phyloP scores from a whole-genome alignment of 2,113 vertebrate genomes.

The Onychorhynchus coronatus region DNA sequence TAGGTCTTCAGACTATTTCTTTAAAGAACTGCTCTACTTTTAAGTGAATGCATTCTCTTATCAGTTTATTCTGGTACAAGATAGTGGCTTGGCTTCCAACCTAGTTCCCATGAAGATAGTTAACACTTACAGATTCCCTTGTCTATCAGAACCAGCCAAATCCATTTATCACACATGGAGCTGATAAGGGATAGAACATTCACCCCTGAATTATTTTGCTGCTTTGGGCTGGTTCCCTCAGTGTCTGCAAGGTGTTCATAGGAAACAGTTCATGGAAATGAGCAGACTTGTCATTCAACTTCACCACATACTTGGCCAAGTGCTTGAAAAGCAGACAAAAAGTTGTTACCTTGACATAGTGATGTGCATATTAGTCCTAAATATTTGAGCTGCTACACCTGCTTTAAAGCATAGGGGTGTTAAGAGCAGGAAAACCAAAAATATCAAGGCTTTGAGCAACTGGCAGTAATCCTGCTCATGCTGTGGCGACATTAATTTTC shows the following conservation, averaged over 20 bases:
- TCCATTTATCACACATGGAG: neutral
- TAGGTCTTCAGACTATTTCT: neutral
- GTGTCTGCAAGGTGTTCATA: neutral
- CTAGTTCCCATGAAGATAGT: neutral
- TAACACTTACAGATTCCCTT: neutral
- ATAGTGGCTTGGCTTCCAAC: constrained; percentile 4
- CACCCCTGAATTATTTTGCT: neutral
- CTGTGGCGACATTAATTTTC: neutral
- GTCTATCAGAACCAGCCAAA: neutral
- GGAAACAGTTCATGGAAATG: neutral
- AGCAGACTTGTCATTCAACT: neutral
- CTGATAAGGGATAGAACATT: neutral
- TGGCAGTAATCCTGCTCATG: neutral
- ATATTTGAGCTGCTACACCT: neutral
- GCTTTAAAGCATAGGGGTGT: neutral
- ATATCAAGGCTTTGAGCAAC: neutral
- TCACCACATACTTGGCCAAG: neutral
- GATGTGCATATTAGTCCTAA: neutral
- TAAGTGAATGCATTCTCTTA: neutral
- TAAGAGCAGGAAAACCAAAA: neutral
- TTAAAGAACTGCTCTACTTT: constrained; percentile 1
- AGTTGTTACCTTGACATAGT: neutral
- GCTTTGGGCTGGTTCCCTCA: neutral
- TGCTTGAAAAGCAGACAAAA: neutral
- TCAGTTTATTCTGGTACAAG: constrained; percentile 23